Evolutionary conservation across 2,113 vertebrate species (phyloP).

Genomic region (Tetrao urogallus): DNA sequence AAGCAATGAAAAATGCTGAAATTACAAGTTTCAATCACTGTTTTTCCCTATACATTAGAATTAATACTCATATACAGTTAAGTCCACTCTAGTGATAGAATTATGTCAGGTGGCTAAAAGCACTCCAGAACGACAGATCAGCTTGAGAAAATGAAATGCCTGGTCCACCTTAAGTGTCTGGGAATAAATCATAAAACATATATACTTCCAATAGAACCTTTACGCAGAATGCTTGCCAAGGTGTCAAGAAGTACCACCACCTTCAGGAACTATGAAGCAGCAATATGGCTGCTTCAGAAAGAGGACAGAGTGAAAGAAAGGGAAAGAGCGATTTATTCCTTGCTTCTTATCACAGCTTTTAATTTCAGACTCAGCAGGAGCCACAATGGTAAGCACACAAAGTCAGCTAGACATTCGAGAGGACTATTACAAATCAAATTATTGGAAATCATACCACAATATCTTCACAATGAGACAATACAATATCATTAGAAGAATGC

Average conservation of each 20-base stretch:
- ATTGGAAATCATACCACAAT: slow-evolving; percentile 41
- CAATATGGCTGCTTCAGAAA: slow-evolving; percentile 5
- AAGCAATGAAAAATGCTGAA: slow-evolving; percentile 1
- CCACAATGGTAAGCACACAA: slow-evolving; percentile 61
- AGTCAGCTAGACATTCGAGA: slow-evolving; percentile 61
- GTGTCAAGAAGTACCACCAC: slow-evolving; percentile 45
- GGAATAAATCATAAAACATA: background rate
- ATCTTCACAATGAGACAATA: slow-evolving; percentile 69
- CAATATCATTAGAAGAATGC: slow-evolving; percentile 40
- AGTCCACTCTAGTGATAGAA: background rate
- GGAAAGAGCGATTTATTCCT: background rate
- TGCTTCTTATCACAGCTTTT: slow-evolving; percentile 71
- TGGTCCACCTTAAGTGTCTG: background rate
- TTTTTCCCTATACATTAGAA: background rate
- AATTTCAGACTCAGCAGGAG: slow-evolving; percentile 75
- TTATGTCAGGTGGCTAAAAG: background rate
- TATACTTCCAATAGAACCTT: slow-evolving; percentile 28
- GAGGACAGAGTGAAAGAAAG: background rate
- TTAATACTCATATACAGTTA: background rate
- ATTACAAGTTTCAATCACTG: background rate
- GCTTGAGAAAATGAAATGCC: slow-evolving; percentile 23
- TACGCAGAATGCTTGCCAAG: slow-evolving; percentile 19
- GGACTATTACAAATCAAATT: slow-evolving; percentile 74
- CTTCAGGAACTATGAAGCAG: background rate
- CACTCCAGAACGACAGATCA: slow-evolving; percentile 20